Evolutionary conservation across 2,888 invertebrate genomes (phyloP).

Genomic region (Hirtodrosophila confusa): DNA sequence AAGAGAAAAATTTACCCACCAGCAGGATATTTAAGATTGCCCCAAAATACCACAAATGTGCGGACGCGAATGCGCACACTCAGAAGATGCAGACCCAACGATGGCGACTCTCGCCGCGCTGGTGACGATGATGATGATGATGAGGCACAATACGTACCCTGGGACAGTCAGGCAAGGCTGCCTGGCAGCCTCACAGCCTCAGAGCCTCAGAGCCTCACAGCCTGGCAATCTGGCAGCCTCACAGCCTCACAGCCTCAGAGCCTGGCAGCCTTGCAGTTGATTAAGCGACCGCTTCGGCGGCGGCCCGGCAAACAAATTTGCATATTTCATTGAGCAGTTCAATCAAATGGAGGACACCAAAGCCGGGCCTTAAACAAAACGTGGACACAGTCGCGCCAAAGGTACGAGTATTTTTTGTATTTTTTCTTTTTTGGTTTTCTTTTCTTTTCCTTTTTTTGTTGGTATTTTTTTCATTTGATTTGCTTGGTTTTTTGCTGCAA

Average conservation of each 20-base stretch:
- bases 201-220: too few species aligned
- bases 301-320: slow-evolving; percentile 72
- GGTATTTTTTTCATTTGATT: slow-evolving; percentile 3
- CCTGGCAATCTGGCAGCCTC: slow-evolving; percentile 13
- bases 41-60: slow-evolving; percentile 76
- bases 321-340: slow-evolving; percentile 84
- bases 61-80: slow-evolving; percentile 37
- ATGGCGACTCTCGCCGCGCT: slow-evolving; percentile 45
- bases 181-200: not conserved
- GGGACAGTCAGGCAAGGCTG: slow-evolving; percentile 29
- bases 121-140: slow-evolving; percentile 48
- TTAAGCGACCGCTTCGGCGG: slow-evolving; percentile 66
- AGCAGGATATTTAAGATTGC: slow-evolving; percentile 83
- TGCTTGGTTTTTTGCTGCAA: slow-evolving; percentile 24
- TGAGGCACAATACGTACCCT: slow-evolving; percentile 51
- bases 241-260: too few species aligned
- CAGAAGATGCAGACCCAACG: slow-evolving; percentile 45
- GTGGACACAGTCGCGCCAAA: slow-evolving; percentile 49
- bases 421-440: not conserved
- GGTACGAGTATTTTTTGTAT: slow-evolving; percentile 14
- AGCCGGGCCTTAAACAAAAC: slow-evolving; percentile 63
- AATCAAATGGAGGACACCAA: slow-evolving; percentile 79
- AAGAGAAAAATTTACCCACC: slow-evolving; percentile 81
- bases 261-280: slow-evolving; percentile 61
- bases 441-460: not conserved